Conservation (phyloP, 2,113 vertebrate species). For the Paradoxurus hermaphroditus region DNA sequence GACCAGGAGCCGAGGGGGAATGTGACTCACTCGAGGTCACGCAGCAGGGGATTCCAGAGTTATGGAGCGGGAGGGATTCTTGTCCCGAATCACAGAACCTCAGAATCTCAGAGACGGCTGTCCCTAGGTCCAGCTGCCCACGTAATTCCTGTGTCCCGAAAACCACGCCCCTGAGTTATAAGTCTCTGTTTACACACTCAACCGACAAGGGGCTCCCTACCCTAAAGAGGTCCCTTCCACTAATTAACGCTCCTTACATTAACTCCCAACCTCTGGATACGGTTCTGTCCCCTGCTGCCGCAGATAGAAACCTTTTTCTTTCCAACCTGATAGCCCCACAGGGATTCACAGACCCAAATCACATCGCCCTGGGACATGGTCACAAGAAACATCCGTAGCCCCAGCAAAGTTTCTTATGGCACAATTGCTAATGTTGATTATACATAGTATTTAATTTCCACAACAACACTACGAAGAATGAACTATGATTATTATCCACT, state of each 20-base stretch:
- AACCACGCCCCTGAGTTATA: not conserved
- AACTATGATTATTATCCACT: not conserved
- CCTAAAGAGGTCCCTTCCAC: not conserved
- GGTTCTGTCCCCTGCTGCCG: not conserved
- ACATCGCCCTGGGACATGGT: fast-evolving
- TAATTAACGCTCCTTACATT: not conserved
- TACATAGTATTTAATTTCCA: not conserved
- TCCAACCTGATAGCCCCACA: not conserved
- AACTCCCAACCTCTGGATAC: not conserved
- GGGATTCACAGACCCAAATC: not conserved
- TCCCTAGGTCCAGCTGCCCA: not conserved
- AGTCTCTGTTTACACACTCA: not conserved
- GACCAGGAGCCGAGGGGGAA: not conserved
- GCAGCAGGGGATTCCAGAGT: not conserved
- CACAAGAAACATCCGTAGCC: not conserved
- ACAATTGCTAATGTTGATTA: not conserved
- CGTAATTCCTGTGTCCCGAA: not conserved
- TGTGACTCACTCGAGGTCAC: not conserved
- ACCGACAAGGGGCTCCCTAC: not conserved
- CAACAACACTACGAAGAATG: too few species aligned
- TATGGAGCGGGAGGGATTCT: not conserved
- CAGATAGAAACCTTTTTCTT: not conserved
- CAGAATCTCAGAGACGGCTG: not conserved
- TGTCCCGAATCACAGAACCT: not conserved
- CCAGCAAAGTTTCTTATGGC: not conserved